A percentile compares a stretch with the other conserved stretches of the same genome.
Conservation (phyloP, 2,888 invertebrate genomes). For the Synanthedon myopaeformis region DNA sequence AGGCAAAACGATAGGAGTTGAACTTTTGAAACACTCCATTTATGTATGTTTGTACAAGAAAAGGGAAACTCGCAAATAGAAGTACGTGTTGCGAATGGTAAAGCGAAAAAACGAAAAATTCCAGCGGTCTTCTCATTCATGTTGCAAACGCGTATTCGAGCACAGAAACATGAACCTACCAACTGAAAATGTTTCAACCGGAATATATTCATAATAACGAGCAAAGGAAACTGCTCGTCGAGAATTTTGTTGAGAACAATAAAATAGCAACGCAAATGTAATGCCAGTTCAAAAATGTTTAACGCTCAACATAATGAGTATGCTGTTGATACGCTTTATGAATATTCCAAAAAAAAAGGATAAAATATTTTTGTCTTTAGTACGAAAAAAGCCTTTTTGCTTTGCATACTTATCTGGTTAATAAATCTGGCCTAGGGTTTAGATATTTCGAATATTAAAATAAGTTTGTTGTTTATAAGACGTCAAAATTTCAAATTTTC, state of each 20-base stretch:
- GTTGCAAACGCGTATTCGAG: background rate
- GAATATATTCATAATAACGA: background rate
- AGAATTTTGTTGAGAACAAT: background rate
- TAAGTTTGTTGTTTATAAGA: too few species aligned
- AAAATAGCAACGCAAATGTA: background rate
- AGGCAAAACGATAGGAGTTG: background rate
- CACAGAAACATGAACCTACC: background rate
- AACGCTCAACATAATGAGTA: too few species aligned
- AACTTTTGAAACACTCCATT: background rate
- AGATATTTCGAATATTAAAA: too few species aligned
- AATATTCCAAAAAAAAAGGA: too few species aligned
- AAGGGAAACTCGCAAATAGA: background rate
- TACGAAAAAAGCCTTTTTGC: too few species aligned
- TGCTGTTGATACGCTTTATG: too few species aligned
- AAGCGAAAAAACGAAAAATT: background rate
- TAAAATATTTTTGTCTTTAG: too few species aligned
- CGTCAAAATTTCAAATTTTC: too few species aligned
- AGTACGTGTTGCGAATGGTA: constrained; percentile 1
- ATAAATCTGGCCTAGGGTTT: too few species aligned
- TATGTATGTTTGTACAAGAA: background rate
- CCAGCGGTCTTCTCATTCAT: background rate
- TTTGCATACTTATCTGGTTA: too few species aligned
- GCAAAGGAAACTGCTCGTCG: background rate
- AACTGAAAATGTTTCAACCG: background rate
- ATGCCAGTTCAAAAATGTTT: too few species aligned